Conservation (phyloP, 2,888 invertebrate genomes). For the Dysmachus trigonus region DNA sequence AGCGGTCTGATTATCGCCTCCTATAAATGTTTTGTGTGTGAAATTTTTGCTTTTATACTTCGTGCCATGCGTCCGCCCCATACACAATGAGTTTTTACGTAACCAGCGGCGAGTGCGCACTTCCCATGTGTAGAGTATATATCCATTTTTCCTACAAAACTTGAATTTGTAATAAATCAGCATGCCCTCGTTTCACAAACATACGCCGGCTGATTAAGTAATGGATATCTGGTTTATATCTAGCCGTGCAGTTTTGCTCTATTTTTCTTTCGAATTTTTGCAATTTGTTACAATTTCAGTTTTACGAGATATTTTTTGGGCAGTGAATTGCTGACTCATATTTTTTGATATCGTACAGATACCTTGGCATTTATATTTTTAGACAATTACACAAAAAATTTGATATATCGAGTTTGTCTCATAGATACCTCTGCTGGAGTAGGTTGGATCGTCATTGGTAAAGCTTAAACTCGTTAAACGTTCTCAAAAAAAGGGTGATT, state of each 20-base stretch:
- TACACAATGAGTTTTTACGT: constrained; percentile 23
- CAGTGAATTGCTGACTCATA: background rate
- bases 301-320: background rate
- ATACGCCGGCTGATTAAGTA: constrained; percentile 17
- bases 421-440: background rate
- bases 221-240: constrained; percentile 26
- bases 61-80: background rate
- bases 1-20: background rate
- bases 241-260: background rate
- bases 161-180: constrained; percentile 26
- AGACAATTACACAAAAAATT: background rate
- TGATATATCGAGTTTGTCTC: background rate
- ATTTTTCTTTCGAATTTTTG: background rate
- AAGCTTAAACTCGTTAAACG: background rate
- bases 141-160: background rate
- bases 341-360: background rate
- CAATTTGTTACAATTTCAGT: background rate
- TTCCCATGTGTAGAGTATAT: background rate
- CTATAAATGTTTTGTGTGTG: background rate
- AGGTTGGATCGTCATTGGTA: background rate
- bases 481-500: background rate
- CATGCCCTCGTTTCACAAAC: constrained; percentile 11
- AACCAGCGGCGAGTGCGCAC: constrained; percentile 11
- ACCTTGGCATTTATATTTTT: background rate
- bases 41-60: constrained; percentile 6